Percentiles rank a stretch among this genome's conserved stretches.
phyloP scores from a whole-genome alignment of 1,140 invertebrate genomes.

The Helicorthomorpha holstii region DNA sequence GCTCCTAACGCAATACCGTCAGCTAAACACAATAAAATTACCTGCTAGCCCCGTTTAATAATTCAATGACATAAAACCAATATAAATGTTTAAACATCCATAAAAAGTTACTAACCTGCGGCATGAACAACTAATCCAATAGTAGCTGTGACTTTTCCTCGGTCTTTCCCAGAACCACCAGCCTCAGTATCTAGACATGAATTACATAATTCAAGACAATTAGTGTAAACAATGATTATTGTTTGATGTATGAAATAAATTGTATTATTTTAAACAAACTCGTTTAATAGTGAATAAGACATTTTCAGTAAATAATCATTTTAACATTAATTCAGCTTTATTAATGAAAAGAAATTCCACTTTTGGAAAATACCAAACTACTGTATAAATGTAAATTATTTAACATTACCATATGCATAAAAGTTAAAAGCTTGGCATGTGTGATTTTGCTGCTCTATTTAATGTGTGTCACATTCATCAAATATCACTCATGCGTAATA shows the following conservation, averaged over 20 bases:
- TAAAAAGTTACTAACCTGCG: slow-evolving; percentile 36
- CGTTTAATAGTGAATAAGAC: neutral
- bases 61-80: neutral
- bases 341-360: too few relatives aligned
- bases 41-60: neutral
- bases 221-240: neutral
- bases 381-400: too few relatives aligned
- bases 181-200: slow-evolving; percentile 23
- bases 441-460: too few relatives aligned
- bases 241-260: too few relatives aligned
- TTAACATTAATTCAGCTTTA: too few relatives aligned
- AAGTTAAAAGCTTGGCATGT: neutral
- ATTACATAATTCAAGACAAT: too few relatives aligned
- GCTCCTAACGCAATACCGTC: slow-evolving; percentile 94
- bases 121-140: slow-evolving; percentile 93
- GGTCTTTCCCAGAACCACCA: slow-evolving; percentile 29
- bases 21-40: slow-evolving; percentile 33
- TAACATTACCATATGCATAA: neutral
- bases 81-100: neutral
- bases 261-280: neutral
- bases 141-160: slow-evolving; percentile 73
- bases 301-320: neutral
- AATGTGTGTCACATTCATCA: too few relatives aligned
- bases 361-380: neutral
- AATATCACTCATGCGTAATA: too few relatives aligned